A percentile compares a stretch with the other conserved stretches of the same genome.
phyloP scores from a whole-genome alignment of 2,113 vertebrate species.

The Varanus komodoensis region DNA sequence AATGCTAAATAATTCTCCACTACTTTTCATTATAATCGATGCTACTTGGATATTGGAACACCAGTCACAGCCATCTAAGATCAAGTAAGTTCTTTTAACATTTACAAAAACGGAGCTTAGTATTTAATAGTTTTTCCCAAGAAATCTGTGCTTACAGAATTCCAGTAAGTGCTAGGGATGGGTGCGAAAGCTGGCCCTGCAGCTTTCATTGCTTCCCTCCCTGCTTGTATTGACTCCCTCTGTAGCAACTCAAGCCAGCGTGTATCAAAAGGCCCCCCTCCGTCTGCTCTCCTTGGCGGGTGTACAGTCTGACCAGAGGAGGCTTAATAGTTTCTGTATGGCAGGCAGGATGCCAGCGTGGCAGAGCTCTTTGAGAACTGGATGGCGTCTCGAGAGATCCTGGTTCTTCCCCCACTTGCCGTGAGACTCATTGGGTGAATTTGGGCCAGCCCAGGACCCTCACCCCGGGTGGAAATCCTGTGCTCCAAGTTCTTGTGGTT shows the following conservation, averaged over 20 bases:
- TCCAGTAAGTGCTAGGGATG: too few species aligned
- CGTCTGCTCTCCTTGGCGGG: background rate
- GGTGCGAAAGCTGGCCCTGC: too few species aligned
- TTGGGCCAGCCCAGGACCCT: too few species aligned
- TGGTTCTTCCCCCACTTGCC: too few species aligned
- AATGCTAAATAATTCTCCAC: background rate
- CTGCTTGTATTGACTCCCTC: too few species aligned
- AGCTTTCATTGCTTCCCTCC: too few species aligned
- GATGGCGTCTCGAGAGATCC: too few species aligned
- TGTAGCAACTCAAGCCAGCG: too few species aligned
- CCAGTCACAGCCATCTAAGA: background rate
- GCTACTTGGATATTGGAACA: background rate
- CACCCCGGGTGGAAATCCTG: background rate
- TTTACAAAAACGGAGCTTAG: background rate
- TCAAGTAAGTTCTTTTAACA: constrained; percentile 26
- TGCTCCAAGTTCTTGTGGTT: background rate
- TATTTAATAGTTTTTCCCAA: background rate
- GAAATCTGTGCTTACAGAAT: background rate
- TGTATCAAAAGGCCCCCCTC: background rate
- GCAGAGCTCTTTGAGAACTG: too few species aligned
- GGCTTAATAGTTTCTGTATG: background rate
- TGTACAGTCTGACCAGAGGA: background rate
- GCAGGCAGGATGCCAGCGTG: background rate
- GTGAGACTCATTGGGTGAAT: too few species aligned
- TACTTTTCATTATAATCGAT: constrained; percentile 3